These are phyloP conservation scores for Equus przewalskii DNA, from an alignment of 2,113 vertebrate genomes.

Conservation along the genomic window DNA sequence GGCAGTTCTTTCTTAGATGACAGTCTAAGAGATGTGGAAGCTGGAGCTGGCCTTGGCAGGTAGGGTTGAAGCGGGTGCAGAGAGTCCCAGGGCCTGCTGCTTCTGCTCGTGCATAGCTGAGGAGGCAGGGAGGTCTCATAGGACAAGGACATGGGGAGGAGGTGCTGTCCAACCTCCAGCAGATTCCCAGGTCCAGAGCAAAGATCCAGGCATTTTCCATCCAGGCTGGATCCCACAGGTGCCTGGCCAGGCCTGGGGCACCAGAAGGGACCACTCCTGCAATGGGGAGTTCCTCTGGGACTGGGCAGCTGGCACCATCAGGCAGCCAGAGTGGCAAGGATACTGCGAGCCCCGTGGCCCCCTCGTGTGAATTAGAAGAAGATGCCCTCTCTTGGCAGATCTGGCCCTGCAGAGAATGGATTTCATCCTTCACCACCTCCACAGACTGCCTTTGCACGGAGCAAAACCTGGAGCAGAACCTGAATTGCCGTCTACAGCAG, in stretches of 20 bases:
- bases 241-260: not conserved
- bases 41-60: not conserved
- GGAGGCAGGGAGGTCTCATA: accelerated
- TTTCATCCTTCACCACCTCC: not conserved
- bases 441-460: not conserved
- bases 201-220: not conserved
- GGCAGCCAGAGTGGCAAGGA: not conserved
- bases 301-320: not conserved
- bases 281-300: not conserved
- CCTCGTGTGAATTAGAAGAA: not conserved
- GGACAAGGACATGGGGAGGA: not conserved
- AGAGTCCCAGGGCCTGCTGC: not conserved
- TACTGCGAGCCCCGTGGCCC: not conserved
- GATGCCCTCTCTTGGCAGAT: not conserved
- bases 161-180: not conserved
- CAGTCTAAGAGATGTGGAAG: not conserved
- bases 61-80: not conserved
- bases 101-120: not conserved
- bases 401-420: not conserved
- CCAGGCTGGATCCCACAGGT: not conserved
- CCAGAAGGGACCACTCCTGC: not conserved
- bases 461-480: slow-evolving; percentile 7
- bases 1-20: not conserved
- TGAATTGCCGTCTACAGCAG: not conserved
- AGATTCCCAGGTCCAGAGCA: not conserved